Conservation (phyloP, 2,113 vertebrate species). For the Toxotes jaculatrix region DNA sequence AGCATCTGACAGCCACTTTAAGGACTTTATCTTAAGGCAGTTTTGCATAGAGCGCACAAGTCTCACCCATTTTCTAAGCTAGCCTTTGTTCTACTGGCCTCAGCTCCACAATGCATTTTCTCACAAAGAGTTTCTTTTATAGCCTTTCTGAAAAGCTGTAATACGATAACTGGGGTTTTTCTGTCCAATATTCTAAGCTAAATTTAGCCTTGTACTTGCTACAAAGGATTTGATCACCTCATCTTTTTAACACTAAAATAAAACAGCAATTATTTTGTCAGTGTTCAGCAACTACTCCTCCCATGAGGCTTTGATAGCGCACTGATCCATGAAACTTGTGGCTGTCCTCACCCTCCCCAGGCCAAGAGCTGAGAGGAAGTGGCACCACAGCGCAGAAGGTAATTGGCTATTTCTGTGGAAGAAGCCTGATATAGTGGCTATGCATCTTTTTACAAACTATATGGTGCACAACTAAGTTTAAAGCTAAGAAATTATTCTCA, state of each 20-base stretch:
- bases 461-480: slow-evolving; percentile 15
- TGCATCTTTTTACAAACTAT: slow-evolving; percentile 27
- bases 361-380: slow-evolving; percentile 28
- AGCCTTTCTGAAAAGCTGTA: slow-evolving; percentile 44
- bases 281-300: slow-evolving; percentile 35
- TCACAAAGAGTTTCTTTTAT: slow-evolving; percentile 43
- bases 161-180: slow-evolving; percentile 41
- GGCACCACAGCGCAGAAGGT: slow-evolving; percentile 26
- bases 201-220: slow-evolving; percentile 40
- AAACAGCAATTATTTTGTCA: slow-evolving; percentile 58
- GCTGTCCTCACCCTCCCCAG: slow-evolving; percentile 28
- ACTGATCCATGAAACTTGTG: slow-evolving; percentile 25
- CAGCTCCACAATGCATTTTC: slow-evolving; percentile 49
- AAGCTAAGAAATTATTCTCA: slow-evolving; percentile 18
- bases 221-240: slow-evolving; percentile 48
- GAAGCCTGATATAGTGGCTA: slow-evolving; percentile 30
- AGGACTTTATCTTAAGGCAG: slow-evolving; percentile 72
- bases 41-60: slow-evolving; percentile 62
- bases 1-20: slow-evolving; percentile 63
- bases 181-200: slow-evolving; percentile 27
- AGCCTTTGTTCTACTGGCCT: slow-evolving; percentile 60
- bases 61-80: slow-evolving; percentile 37
- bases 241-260: slow-evolving; percentile 46
- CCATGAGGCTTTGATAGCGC: slow-evolving; percentile 31
- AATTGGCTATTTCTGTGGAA: slow-evolving; percentile 48